Conservation (phyloP, 2,113 vertebrate genomes). For the Carassius gibelio region DNA sequence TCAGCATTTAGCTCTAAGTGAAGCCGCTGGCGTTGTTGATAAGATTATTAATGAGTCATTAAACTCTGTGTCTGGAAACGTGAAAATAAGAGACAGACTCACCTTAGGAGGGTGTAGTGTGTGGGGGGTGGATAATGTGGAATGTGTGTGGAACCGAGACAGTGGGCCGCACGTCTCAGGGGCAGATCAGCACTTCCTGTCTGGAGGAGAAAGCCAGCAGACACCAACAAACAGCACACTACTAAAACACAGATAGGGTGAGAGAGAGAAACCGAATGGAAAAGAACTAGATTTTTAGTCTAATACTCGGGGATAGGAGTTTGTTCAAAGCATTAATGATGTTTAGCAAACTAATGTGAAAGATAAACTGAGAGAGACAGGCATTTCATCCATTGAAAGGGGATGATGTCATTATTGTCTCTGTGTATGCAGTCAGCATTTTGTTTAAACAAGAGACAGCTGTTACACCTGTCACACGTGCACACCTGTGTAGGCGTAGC, state of each 20-base stretch:
- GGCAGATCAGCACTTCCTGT: constrained; percentile 36
- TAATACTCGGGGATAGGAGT: background rate
- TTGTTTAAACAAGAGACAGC: constrained; percentile 12
- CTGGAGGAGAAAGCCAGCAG: constrained; percentile 31
- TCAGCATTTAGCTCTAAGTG: constrained; percentile 22
- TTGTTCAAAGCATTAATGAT: background rate
- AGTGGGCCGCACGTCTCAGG: constrained; percentile 9
- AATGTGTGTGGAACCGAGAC: constrained; percentile 28
- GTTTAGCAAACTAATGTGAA: constrained; percentile 4
- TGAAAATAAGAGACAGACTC: constrained; percentile 9
- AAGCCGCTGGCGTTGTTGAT: constrained; percentile 14
- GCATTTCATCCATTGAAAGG: background rate
- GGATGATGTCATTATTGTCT: constrained; percentile 22
- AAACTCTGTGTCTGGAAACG: constrained; percentile 26
- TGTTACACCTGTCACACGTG: constrained; percentile 12
- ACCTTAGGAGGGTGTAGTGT: constrained; percentile 21
- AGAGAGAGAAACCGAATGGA: background rate
- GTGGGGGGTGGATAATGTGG: background rate
- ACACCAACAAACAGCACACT: constrained; percentile 30
- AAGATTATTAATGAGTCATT: constrained; percentile 31
- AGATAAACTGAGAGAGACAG: background rate
- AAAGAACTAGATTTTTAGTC: background rate
- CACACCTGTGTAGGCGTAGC: background rate
- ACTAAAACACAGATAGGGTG: background rate
- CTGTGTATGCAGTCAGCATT: background rate